Evolutionary conservation across 1,140 invertebrate genomes (phyloP).

Genomic region (Drosophila pachea): DNA sequence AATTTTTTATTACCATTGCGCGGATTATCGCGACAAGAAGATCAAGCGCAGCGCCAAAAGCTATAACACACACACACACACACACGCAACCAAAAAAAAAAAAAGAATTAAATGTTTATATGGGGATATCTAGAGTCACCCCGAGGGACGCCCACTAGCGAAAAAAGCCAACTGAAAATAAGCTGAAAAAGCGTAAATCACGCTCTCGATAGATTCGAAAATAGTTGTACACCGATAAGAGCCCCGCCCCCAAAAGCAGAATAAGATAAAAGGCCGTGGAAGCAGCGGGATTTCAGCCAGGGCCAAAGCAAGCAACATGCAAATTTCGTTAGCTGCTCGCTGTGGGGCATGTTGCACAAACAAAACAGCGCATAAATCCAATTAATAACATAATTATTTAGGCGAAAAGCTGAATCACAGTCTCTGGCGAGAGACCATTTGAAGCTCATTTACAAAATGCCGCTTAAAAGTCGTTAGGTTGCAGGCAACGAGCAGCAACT

Average conservation of each 20-base stretch:
- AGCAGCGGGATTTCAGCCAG: constrained; percentile 22
- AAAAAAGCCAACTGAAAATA: constrained; percentile 32
- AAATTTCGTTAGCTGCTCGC: constrained; percentile 44
- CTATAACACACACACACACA: constrained; percentile 19
- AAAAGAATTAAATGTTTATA: constrained; percentile 57
- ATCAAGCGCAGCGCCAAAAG: constrained; percentile 57
- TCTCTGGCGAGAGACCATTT: constrained; percentile 44
- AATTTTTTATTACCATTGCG: constrained; percentile 66
- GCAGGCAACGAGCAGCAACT: constrained; percentile 1
- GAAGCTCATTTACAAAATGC: constrained; percentile 60
- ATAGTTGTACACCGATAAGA: constrained; percentile 63
- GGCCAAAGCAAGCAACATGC: constrained; percentile 33
- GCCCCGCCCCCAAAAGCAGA: constrained; percentile 25
- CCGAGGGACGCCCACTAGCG: constrained; percentile 59
- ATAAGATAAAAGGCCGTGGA: not conserved
- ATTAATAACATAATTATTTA: constrained; percentile 76
- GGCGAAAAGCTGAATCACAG: constrained; percentile 24
- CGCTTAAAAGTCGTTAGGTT: constrained; percentile 34
- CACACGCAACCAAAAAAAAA: too few species aligned
- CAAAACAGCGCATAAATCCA: constrained; percentile 67
- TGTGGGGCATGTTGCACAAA: constrained; percentile 53
- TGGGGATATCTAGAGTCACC: constrained; percentile 51
- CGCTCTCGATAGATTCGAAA: constrained; percentile 73
- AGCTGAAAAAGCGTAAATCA: constrained; percentile 69
- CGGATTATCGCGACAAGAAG: constrained; percentile 75